Evolutionary conservation across 2,797 vertebrate genomes (phyloP).

Genomic region (Urocyon cinereoargenteus): DNA sequence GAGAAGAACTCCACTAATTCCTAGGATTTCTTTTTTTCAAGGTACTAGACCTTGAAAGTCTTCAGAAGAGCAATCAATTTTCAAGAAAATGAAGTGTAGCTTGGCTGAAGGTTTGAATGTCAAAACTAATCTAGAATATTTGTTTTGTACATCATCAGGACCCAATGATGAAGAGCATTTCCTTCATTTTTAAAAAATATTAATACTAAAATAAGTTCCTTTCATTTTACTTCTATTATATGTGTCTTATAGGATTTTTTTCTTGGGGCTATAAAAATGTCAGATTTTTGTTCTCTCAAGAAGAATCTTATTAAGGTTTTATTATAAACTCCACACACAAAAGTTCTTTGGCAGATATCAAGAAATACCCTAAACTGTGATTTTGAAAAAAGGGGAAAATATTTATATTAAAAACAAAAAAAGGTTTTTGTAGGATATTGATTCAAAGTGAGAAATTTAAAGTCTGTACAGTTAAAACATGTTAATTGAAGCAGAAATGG

Average conservation of each 20-base stretch:
- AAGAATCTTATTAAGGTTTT: not conserved
- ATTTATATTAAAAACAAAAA: slow-evolving; percentile 2
- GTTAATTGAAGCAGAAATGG: not conserved
- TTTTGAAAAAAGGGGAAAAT: not conserved
- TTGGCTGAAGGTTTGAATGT: not conserved
- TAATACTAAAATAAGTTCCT: not conserved
- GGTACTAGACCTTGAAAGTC: not conserved
- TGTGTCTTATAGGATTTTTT: not conserved
- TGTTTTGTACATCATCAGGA: not conserved
- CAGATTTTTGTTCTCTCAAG: not conserved
- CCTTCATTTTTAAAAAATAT: not conserved
- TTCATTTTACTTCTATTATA: slow-evolving; percentile 13
- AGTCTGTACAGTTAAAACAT: not conserved
- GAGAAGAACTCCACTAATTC: not conserved
- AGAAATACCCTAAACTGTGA: not conserved
- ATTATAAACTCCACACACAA: not conserved
- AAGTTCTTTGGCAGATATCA: not conserved
- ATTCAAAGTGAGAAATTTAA: slow-evolving; percentile 48
- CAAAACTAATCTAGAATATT: not conserved
- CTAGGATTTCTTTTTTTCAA: not conserved
- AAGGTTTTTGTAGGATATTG: not conserved
- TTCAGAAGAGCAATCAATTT: not conserved
- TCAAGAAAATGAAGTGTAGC: not conserved
- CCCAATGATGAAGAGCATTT: not conserved
- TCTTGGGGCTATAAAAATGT: not conserved